Evolutionary conservation across 92 coral and sea anemone genomes (phyloP), one percentile per base, ranked within the genome.

Genomic region (Umimayanthus chanpuru): DNA sequence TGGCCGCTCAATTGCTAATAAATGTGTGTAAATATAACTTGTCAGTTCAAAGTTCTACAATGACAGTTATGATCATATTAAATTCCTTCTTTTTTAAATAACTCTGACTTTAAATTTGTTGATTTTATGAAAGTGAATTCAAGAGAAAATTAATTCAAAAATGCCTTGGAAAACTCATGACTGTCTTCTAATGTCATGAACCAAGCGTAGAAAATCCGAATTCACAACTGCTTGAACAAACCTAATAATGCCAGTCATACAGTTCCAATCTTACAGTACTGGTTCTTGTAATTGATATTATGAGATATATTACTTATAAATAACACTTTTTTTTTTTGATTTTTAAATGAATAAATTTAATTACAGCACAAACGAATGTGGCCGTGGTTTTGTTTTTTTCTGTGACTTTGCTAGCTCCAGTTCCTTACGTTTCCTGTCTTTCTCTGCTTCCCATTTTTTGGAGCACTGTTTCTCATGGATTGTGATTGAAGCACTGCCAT

Each of bases 381-480:
- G 96, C 77, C 93, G 80, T 40, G 91, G 92, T 61, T 86, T 91
- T 82, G 77, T 65, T 58, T 88, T 88, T 68, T 76, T 93, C 43
- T 55, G 67, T 56, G 90, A 41, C 70, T 79, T 83, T 71, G 65
- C 55, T 40, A 76, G 81, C 39, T 81, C 78, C 41, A 85, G 88
- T 58, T 91, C 92, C 74, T 90, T 93, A 44, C 40, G 38, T 28
- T 83, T 83, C 70, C 86, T 85, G 3, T 91, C 92, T 47, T 90
- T 81, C 44, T 93, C 93, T 80, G 91, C 92, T 81, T 90, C 92
- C 96, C 95, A 95, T 56, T 81, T 95, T 84, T 92, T 93, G 47
- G 91, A 90, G 85, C 99, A 97, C 87, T 97, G 98, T 84, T 95
- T 97, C 79, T 97, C 99, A 38, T 97, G 99, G 49, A 97, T 92